A percentile compares a stretch with the other conserved stretches of the same genome.
Conservation (phyloP, 2,888 invertebrate species). For the Epicampocera succincta region DNA sequence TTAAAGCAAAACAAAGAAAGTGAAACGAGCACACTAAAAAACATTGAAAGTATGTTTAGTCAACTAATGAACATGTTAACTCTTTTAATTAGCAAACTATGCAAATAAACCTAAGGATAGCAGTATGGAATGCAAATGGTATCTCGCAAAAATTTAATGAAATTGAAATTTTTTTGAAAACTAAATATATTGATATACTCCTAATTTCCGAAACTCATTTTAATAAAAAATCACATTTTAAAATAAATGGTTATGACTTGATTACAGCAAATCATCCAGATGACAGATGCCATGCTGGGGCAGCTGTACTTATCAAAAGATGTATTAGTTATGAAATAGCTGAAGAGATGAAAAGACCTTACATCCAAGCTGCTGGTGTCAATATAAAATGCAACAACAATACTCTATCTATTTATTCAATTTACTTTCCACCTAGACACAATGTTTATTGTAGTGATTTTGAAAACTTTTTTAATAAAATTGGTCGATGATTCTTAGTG, state of each 20-base stretch:
- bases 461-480: slow-evolving; percentile 23
- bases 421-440: slow-evolving; percentile 54
- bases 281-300: neutral
- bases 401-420: slow-evolving; percentile 2
- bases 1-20: too few relatives aligned
- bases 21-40: neutral
- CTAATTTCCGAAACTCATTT: too few relatives aligned
- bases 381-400: slow-evolving; percentile 31
- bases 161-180: neutral
- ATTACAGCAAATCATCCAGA: neutral
- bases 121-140: slow-evolving; percentile 11
- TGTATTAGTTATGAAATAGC: slow-evolving; percentile 38
- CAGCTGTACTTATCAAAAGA: slow-evolving; percentile 46
- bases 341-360: neutral
- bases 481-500: slow-evolving; percentile 46
- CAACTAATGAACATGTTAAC: slow-evolving; percentile 13
- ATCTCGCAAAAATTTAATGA: neutral
- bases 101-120: slow-evolving; percentile 19
- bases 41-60: neutral
- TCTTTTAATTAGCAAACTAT: slow-evolving; percentile 7
- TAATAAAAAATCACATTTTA: neutral
- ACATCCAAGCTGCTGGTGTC: slow-evolving; percentile 41
- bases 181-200: too few relatives aligned
- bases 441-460: slow-evolving; percentile 3
- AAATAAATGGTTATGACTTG: slow-evolving; percentile 5